Percentiles rank a stretch among this genome's conserved stretches.
These are phyloP conservation scores for Dexiosoma caninum DNA, from an alignment of 2,888 invertebrate species.

Conservation along the genomic window DNA sequence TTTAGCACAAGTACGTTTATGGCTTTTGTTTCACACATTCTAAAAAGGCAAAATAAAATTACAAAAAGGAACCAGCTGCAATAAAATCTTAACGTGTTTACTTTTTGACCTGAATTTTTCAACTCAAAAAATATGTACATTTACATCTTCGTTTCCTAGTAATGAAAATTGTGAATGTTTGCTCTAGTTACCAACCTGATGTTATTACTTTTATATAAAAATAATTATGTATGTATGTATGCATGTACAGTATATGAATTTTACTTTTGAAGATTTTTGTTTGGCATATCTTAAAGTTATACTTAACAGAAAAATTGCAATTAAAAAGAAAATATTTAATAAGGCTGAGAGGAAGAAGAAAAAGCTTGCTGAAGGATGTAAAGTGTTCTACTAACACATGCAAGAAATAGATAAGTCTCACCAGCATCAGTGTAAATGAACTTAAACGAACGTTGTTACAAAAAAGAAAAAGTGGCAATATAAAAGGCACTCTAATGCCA, in stretches of 20 bases:
- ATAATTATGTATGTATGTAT: no score
- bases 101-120: slow-evolving; percentile 40
- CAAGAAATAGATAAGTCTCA: no score
- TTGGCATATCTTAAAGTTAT: neutral
- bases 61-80: neutral
- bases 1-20: neutral
- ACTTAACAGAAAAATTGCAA: neutral
- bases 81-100: slow-evolving; percentile 28
- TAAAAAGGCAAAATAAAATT: neutral
- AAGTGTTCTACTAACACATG: neutral
- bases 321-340: neutral
- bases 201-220: neutral
- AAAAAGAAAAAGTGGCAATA: no score
- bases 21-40: neutral
- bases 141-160: neutral
- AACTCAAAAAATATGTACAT: neutral
- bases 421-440: no score
- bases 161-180: neutral
- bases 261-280: neutral
- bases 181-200: neutral
- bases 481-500: no score
- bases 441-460: no score
- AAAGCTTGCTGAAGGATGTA: neutral
- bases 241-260: no score
- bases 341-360: neutral